phyloP scores from a whole-genome alignment of 1,140 invertebrate genomes.

The Apis florea region DNA sequence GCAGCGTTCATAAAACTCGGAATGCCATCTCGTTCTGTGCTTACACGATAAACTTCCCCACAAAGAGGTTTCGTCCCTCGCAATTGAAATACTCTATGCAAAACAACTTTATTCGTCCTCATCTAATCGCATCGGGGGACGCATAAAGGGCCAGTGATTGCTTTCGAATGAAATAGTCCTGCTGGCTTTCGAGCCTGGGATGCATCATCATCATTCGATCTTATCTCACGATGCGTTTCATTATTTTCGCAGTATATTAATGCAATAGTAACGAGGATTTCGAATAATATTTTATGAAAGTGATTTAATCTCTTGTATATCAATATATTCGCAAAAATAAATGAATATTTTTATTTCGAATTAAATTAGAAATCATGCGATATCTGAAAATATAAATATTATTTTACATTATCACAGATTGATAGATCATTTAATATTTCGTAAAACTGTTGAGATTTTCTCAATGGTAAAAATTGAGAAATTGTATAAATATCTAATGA shows the following conservation, averaged over 20 bases:
- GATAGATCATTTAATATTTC: too few relatives aligned
- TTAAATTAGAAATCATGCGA: too few relatives aligned
- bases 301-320: neutral
- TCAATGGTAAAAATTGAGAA: too few relatives aligned
- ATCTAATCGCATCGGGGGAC: slow-evolving; percentile 39
- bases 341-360: too few relatives aligned
- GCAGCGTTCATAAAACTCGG: slow-evolving; percentile 20
- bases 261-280: neutral
- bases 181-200: neutral
- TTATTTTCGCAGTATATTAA: slow-evolving; percentile 24
- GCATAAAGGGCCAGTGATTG: slow-evolving; percentile 36
- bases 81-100: neutral
- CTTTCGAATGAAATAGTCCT: slow-evolving; percentile 13
- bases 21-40: neutral
- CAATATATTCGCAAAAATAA: too few relatives aligned
- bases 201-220: slow-evolving; percentile 25
- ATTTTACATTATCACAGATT: too few relatives aligned
- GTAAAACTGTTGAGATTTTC: too few relatives aligned
- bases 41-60: slow-evolving; percentile 36
- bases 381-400: too few relatives aligned
- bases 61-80: slow-evolving; percentile 26
- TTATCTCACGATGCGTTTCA: slow-evolving; percentile 26
- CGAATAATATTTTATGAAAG: neutral
- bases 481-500: too few relatives aligned
- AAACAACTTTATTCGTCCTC: slow-evolving; percentile 31